Percentiles rank a stretch among this genome's conserved stretches.
These are phyloP conservation scores for Cheilosia impressa DNA, from an alignment of 2,888 invertebrate genomes.

Conservation along the genomic window DNA sequence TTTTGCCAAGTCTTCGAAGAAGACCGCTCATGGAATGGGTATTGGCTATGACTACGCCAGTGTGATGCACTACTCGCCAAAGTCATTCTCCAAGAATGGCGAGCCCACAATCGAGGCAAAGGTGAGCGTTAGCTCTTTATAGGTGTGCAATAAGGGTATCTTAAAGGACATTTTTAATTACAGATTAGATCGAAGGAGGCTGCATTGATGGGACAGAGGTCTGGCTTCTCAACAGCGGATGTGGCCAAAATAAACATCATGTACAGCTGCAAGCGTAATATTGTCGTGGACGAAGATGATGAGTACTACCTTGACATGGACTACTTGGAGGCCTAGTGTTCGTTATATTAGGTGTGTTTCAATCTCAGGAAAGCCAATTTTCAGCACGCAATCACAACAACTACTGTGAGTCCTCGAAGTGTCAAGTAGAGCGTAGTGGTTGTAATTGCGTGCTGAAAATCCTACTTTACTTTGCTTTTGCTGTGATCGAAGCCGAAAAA, in stretches of 20 bases:
- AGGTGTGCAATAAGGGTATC: not conserved
- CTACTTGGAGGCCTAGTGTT: not conserved
- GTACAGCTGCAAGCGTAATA: slow-evolving; percentile 78
- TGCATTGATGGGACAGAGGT: slow-evolving; percentile 80
- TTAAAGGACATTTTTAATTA: not conserved
- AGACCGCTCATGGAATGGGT: slow-evolving; percentile 86
- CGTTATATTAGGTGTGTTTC: no score
- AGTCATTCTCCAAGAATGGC: slow-evolving; percentile 89
- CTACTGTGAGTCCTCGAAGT: no score
- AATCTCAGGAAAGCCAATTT: no score
- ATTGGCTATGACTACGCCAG: slow-evolving; percentile 91
- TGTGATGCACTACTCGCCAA: slow-evolving; percentile 92
- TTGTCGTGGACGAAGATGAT: not conserved
- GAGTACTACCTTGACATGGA: not conserved
- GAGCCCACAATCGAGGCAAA: slow-evolving; percentile 88
- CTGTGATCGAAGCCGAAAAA: no score
- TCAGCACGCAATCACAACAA: no score
- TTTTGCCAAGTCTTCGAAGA: slow-evolving; percentile 87
- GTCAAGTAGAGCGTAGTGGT: no score
- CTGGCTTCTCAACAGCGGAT: slow-evolving; percentile 80
- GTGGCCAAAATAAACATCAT: slow-evolving; percentile 80
- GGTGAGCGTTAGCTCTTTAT: slow-evolving; percentile 82
- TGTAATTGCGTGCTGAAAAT: no score
- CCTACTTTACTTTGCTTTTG: no score
- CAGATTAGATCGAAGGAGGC: slow-evolving; percentile 75